Evolutionary conservation across 1,140 invertebrate genomes (phyloP).

Genomic region (Agrilus planipennis): DNA sequence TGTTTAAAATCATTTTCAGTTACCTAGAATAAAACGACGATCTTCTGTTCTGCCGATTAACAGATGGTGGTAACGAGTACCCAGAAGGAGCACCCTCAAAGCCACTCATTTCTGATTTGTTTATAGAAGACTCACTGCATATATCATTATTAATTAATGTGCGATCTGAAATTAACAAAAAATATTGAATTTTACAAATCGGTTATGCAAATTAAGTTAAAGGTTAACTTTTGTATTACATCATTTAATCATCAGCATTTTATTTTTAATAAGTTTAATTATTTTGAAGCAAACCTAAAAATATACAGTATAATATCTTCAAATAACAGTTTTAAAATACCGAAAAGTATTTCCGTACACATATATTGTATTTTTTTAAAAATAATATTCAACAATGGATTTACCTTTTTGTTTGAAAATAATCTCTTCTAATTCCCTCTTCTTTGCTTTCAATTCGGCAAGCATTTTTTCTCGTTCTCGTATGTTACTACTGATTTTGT

Average conservation of each 20-base stretch:
- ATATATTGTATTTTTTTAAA: too few relatives aligned
- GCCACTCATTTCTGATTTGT: constrained; percentile 20
- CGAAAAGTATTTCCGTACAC: too few relatives aligned
- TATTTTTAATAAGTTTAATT: too few relatives aligned
- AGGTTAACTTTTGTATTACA: too few relatives aligned
- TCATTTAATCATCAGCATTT: too few relatives aligned
- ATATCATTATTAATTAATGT: constrained; percentile 20
- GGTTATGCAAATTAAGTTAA: too few relatives aligned
- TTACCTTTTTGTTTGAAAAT: constrained; percentile 36
- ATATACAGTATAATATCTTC: too few relatives aligned
- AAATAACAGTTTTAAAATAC: too few relatives aligned
- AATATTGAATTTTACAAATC: too few relatives aligned
- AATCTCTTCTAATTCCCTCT: constrained; percentile 33
- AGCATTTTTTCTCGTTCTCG: constrained; percentile 23
- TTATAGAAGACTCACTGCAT: constrained; percentile 13
- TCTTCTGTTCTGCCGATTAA: constrained; percentile 3
- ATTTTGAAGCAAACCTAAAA: too few relatives aligned
- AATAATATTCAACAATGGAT: too few relatives aligned
- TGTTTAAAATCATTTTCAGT: background rate
- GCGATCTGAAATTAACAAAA: constrained; percentile 7
- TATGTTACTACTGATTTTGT: constrained; percentile 23
- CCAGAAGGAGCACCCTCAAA: constrained; percentile 11
- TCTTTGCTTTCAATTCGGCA: constrained; percentile 31
- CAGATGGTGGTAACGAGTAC: constrained; percentile 12
- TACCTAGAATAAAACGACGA: constrained; percentile 1